Percentiles rank a stretch among this genome's conserved stretches.
These are phyloP conservation scores for Rhinatrema bivittatum DNA, from an alignment of 2,797 vertebrate species.

Conservation along the genomic window DNA sequence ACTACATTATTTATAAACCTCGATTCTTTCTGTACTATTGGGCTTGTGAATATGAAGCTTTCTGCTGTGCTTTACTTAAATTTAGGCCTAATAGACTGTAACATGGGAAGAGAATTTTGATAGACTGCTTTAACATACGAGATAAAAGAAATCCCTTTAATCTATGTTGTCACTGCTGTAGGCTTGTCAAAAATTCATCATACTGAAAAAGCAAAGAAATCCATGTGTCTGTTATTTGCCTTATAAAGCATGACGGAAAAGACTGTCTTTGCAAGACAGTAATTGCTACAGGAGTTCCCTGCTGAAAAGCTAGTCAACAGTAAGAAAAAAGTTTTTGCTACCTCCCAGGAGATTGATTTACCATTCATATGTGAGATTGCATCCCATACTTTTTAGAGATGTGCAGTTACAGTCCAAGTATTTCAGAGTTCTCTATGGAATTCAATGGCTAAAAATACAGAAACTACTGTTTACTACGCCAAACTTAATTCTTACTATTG, in stretches of 20 bases:
- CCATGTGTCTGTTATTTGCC: slow-evolving; percentile 1
- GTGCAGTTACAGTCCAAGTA: no score
- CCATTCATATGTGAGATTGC: background rate
- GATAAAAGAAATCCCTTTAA: background rate
- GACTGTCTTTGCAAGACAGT: background rate
- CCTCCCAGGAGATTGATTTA: background rate
- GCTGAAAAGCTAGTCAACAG: background rate
- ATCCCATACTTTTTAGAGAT: background rate
- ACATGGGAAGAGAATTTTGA: no score
- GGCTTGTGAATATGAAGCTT: no score
- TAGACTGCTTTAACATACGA: background rate
- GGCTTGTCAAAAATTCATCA: background rate
- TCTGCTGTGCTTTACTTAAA: no score
- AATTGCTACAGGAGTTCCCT: background rate
- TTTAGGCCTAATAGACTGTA: no score
- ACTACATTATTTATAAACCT: no score
- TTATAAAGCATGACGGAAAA: slow-evolving; percentile 9
- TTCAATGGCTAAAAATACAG: no score
- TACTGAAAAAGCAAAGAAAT: slow-evolving; percentile 2
- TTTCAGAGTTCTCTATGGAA: no score
- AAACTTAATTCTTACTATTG: no score
- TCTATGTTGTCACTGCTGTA: background rate
- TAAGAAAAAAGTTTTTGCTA: background rate
- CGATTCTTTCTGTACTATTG: no score
- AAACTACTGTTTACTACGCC: no score